phyloP scores from a whole-genome alignment of 2,888 invertebrate genomes.

The Automeris io region DNA sequence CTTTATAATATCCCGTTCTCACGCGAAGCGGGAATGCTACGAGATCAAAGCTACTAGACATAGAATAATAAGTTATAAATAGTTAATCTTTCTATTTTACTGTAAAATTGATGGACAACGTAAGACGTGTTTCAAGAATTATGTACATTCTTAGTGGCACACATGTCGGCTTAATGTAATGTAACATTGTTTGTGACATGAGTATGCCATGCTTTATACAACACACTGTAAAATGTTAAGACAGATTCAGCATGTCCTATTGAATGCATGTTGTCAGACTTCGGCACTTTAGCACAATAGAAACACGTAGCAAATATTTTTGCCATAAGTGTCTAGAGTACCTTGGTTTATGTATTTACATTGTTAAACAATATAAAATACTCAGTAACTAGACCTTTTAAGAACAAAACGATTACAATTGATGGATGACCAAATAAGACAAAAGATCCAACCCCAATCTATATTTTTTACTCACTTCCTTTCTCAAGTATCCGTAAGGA shows the following conservation, averaged over 20 bases:
- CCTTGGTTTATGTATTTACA: not conserved
- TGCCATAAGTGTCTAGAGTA: not conserved
- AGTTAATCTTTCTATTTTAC: not conserved
- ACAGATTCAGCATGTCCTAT: not conserved
- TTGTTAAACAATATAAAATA: not conserved
- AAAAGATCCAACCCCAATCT: constrained; percentile 35
- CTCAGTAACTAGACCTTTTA: not conserved
- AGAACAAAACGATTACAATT: constrained; percentile 18
- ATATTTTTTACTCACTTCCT: constrained; percentile 40
- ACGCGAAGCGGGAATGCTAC: no score
- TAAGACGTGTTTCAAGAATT: not conserved
- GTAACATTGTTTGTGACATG: constrained; percentile 2
- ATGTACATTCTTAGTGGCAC: no score
- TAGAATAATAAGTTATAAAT: no score
- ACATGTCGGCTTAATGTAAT: constrained; percentile 1
- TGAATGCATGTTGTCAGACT: constrained; percentile 1
- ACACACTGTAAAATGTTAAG: not conserved
- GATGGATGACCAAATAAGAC: constrained; percentile 45
- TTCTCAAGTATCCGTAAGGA: constrained; percentile 20
- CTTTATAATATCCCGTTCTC: no score
- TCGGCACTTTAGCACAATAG: not conserved
- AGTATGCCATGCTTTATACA: constrained; percentile 2
- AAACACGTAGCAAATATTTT: not conserved
- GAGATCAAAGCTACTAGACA: no score
- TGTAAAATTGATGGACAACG: not conserved